A percentile compares a stretch with the other conserved stretches of the same genome.
These are phyloP conservation scores for Ivindomyrus marchei DNA, from an alignment of 2,113 vertebrate species.

Conservation along the genomic window DNA sequence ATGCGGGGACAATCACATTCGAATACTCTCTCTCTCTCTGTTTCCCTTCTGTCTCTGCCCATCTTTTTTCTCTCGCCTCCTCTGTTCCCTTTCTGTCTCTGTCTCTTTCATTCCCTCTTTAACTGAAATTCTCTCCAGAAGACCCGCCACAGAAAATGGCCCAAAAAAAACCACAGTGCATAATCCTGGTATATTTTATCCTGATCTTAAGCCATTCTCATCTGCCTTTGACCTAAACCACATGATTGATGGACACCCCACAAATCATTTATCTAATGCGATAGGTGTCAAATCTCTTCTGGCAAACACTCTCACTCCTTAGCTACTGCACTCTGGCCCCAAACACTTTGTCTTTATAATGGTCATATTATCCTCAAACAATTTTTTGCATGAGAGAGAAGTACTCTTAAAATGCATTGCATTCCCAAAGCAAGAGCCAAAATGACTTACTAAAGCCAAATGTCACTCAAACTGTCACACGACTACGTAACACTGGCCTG, in stretches of 20 bases:
- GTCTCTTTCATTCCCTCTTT: background rate
- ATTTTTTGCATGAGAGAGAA: background rate
- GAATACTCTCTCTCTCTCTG: background rate
- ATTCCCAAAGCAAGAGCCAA: background rate
- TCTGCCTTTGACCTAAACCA: background rate
- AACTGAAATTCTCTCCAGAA: background rate
- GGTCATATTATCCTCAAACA: background rate
- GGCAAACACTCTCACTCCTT: background rate
- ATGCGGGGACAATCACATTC: slow-evolving; percentile 24
- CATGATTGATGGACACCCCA: background rate
- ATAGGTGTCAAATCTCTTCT: background rate
- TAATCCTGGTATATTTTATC: background rate
- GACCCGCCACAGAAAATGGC: background rate
- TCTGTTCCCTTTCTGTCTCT: background rate
- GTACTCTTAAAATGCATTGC: background rate
- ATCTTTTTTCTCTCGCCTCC: background rate
- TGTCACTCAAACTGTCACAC: background rate
- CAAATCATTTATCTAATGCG: background rate
- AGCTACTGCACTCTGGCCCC: background rate
- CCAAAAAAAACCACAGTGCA: background rate
- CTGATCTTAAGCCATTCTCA: background rate
- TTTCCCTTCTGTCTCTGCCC: background rate
- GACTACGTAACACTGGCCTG: background rate
- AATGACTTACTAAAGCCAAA: background rate
- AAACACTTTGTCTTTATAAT: background rate